Evolutionary conservation across 1,140 invertebrate genomes (phyloP).

Genomic region (Drosophila kohkoa): DNA sequence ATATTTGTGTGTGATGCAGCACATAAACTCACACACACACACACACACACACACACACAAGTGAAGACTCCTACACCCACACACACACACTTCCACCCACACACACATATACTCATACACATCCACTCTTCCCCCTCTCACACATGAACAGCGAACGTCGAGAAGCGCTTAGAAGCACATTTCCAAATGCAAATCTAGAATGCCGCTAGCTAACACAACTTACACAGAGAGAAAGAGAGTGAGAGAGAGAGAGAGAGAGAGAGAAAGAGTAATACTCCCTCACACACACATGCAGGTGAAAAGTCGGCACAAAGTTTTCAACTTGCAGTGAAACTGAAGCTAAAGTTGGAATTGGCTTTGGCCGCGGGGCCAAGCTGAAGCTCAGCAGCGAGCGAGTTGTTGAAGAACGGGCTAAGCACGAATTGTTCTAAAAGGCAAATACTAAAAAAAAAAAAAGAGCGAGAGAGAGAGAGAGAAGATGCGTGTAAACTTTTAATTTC

Average conservation of each 20-base stretch:
- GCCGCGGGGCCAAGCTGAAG: neutral
- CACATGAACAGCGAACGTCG: neutral
- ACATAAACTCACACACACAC: constrained; percentile 44
- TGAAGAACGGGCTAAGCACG: neutral
- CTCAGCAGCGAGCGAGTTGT: neutral
- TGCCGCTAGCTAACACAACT: constrained; percentile 51
- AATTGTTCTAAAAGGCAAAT: constrained; percentile 27
- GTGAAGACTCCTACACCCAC: too few species aligned
- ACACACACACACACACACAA: constrained; percentile 37
- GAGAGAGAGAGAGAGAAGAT: neutral
- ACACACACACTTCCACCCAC: neutral
- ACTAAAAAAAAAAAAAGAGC: neutral
- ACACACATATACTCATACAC: neutral
- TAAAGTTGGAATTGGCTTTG: constrained; percentile 43
- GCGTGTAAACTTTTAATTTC: constrained; percentile 71
- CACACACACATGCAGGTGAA: constrained; percentile 33
- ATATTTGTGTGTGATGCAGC: constrained; percentile 48
- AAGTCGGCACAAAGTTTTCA: constrained; percentile 45
- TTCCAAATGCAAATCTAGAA: constrained; percentile 80
- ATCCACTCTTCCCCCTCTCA: neutral
- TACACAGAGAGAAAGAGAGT: neutral
- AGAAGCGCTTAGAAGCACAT: constrained; percentile 56
- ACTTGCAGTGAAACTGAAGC: constrained; percentile 37
- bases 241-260: too few species aligned
- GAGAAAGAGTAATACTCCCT: too few species aligned